Evolutionary conservation across 2,888 invertebrate species (phyloP).

Genomic region (Tetranychus piercei): DNA sequence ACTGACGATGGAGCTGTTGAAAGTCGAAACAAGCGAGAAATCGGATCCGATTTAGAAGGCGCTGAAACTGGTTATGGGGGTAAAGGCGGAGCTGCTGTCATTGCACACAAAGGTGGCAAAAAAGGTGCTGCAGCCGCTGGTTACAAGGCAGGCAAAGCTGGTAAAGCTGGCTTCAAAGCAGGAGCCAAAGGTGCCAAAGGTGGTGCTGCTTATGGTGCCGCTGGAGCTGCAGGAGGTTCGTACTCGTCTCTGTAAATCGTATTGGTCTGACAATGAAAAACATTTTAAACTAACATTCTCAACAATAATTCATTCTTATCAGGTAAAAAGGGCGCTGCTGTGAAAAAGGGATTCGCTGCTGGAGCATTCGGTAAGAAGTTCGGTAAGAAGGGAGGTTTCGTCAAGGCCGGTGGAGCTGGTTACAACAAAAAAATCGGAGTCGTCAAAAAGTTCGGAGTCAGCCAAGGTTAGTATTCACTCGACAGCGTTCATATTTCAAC

Average conservation of each 20-base stretch:
- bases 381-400: slow-evolving; percentile 17
- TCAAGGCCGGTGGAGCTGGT: slow-evolving; percentile 14
- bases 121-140: slow-evolving; percentile 15
- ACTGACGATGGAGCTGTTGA: background rate
- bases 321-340: slow-evolving; percentile 13
- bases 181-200: background rate
- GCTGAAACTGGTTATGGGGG: slow-evolving; percentile 9
- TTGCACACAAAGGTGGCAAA: slow-evolving; percentile 14
- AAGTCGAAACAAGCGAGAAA: background rate
- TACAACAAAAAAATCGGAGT: slow-evolving; percentile 17
- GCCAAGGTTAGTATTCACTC: background rate
- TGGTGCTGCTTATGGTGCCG: background rate
- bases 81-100: slow-evolving; percentile 14
- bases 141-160: slow-evolving; percentile 14
- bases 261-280: background rate
- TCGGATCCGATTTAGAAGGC: slow-evolving; percentile 10
- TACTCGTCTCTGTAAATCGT: background rate
- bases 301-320: background rate
- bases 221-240: background rate
- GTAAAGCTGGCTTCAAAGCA: background rate
- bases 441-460: slow-evolving; percentile 13
- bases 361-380: slow-evolving; percentile 15
- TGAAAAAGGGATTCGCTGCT: slow-evolving; percentile 14
- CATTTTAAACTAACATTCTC: background rate
- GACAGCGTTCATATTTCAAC: too few relatives aligned